These are phyloP conservation scores for Microtus pennsylvanicus DNA, from an alignment of 2,113 vertebrate species.

Conservation along the genomic window DNA sequence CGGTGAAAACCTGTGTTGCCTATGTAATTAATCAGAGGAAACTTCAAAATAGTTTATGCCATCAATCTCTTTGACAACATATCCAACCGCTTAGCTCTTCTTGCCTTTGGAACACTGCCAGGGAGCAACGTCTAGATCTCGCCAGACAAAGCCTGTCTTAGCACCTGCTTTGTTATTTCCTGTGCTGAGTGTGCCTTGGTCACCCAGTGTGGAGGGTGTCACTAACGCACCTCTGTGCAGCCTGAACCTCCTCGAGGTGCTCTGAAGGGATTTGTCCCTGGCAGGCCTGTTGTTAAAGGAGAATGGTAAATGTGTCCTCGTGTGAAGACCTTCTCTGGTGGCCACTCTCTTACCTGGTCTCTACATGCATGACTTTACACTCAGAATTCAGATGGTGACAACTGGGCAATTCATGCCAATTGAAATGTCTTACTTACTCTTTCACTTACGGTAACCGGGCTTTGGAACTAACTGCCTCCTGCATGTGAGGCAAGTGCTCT, in stretches of 20 bases:
- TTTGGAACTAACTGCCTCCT: neutral
- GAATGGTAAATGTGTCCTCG: neutral
- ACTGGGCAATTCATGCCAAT: neutral
- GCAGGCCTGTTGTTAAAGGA: neutral
- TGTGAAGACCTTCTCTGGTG: neutral
- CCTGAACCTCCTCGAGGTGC: neutral
- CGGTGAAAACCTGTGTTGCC: slow-evolving; percentile 74
- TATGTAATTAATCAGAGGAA: slow-evolving; percentile 84
- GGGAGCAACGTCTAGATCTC: slow-evolving; percentile 70
- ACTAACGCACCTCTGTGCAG: slow-evolving; percentile 58
- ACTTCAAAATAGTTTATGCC: slow-evolving; percentile 79
- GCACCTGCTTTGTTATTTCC: slow-evolving; percentile 80
- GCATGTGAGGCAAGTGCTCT: neutral
- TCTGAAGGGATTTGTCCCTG: neutral
- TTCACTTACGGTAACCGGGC: neutral
- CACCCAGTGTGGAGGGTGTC: slow-evolving; percentile 75
- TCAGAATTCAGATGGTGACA: slow-evolving; percentile 38
- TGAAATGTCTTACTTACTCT: neutral
- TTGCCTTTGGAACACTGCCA: slow-evolving; percentile 80
- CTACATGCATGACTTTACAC: neutral
- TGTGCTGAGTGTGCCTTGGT: slow-evolving; percentile 69
- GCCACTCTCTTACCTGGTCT: neutral
- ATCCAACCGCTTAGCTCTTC: slow-evolving; percentile 80
- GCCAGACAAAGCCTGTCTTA: slow-evolving; percentile 75
- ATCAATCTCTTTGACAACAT: slow-evolving; percentile 86